These are phyloP conservation scores for Chironomus tentans DNA, from an alignment of 2,888 invertebrate genomes.

Conservation along the genomic window DNA sequence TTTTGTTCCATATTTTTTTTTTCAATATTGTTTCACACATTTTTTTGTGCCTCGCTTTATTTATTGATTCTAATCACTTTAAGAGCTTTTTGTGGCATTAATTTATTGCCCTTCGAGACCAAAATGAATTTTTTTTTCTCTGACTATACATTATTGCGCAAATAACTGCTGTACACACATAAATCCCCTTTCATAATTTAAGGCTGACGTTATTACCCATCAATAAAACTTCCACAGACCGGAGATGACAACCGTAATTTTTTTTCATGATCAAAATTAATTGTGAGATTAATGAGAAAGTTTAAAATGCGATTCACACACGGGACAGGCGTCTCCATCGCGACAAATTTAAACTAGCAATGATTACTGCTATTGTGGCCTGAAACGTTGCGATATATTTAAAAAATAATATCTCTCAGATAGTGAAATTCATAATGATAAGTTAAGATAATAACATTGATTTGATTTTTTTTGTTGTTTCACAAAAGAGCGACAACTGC, in stretches of 20 bases:
- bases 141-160: not conserved
- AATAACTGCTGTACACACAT: not conserved
- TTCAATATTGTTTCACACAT: too few species aligned
- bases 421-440: constrained; percentile 41
- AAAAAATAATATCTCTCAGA: constrained; percentile 42
- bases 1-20: not conserved
- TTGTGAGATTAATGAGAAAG: not conserved
- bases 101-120: not conserved
- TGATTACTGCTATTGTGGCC: constrained; percentile 23
- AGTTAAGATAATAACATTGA: constrained; percentile 42
- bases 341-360: constrained; percentile 20
- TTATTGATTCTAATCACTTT: constrained; percentile 20
- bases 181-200: too few species aligned
- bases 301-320: not conserved
- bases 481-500: not conserved
- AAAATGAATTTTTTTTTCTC: too few species aligned
- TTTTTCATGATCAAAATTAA: too few species aligned
- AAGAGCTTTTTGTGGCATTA: not conserved
- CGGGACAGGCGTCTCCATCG: not conserved
- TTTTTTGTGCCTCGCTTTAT: not conserved
- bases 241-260: not conserved
- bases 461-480: constrained; percentile 34
- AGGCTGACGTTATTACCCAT: too few species aligned
- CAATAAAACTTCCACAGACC: too few species aligned
- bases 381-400: constrained; percentile 24